Percentiles rank a stretch among this genome's conserved stretches.
Conservation (phyloP, 2,888 invertebrate genomes). For the Melanchra persicariae region DNA sequence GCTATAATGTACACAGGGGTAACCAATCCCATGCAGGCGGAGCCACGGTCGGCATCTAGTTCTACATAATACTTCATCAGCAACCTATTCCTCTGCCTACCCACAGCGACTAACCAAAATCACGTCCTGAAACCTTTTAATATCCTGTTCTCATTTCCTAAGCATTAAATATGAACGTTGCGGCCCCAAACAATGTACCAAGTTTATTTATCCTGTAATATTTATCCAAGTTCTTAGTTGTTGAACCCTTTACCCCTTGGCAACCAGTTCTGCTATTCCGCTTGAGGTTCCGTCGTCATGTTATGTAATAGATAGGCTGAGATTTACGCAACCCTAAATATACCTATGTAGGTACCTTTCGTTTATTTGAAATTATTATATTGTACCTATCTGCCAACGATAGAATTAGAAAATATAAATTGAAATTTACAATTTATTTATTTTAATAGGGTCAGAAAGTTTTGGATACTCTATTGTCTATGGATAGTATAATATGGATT, state of each 20-base stretch:
- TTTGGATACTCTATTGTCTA: not conserved
- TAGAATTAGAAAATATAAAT: constrained; percentile 2
- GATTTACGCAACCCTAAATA: not conserved
- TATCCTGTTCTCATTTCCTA: constrained; percentile 52
- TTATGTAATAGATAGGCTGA: constrained; percentile 23
- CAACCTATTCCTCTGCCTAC: not conserved
- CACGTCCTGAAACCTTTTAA: constrained; percentile 35
- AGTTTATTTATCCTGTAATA: constrained; percentile 39
- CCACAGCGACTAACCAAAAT: constrained; percentile 18
- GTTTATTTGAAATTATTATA: not conserved
- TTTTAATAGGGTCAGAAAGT: constrained; percentile 9
- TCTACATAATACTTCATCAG: not conserved
- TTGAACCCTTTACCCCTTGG: constrained; percentile 1
- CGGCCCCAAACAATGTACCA: constrained; percentile 37
- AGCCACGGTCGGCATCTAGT: not conserved
- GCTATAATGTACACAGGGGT: too few species aligned
- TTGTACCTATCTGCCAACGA: not conserved
- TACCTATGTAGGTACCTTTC: not conserved
- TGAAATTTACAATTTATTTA: not conserved
- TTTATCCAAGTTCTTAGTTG: constrained; percentile 28
- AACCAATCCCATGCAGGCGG: not conserved
- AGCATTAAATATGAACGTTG: constrained; percentile 45
- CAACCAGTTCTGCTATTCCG: not conserved
- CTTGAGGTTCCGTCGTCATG: not conserved
- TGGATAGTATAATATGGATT: too few species aligned